Base-by-base conservation (phyloP, 2,888 invertebrate species). In the Luffia ferchaultella region DNA sequence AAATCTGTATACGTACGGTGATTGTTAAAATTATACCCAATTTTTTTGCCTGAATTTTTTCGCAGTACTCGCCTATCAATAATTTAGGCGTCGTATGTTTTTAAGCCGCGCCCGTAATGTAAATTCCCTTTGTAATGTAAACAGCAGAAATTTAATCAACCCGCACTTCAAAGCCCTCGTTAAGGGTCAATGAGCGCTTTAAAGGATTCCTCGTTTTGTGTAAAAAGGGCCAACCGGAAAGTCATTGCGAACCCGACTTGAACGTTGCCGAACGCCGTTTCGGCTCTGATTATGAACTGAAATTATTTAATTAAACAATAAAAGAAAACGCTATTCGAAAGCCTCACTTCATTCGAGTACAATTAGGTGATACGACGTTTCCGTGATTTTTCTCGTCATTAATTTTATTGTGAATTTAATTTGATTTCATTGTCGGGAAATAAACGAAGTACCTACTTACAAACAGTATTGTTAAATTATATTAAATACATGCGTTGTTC, bases 71-170 rank as follows among this genome's bases (percentile, higher is more conserved):
- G n/a, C n/a, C n/a, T n/a, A n/a, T n/a, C n/a, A n/a, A n/a, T n/a
- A n/a, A n/a, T n/a, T n/a, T n/a, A n/a, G n/a, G 30, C 12, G 3
- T 30, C 12, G 30, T 30, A 30, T 30, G 12, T 30, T 63, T 64
- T 64, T 63, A 56, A 57, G 57, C 61, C 59, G 58, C 61, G 56
- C 58, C 61, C 63, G 60, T 65, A 64, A 70, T 70, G 67, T 67
- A 67, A 73, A 72, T 72, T 67, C 68, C 63, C 65, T 72, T 73
- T 73, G 66, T 75, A 71, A 73, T 73, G 62, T 72, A 70, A 71
- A 66, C 70, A 73, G 62, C 62, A 68, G 69, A 76, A 73, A 76
- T 77, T 78, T 76, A 77, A 78, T 77, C 78, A 78, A 75, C 68
- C 68, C 67, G 62, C 64, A 65, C 71, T 73, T 74, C 68, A 76